Evolutionary conservation across 2,888 invertebrate genomes (phyloP), one percentile per base, ranked within the genome.

Genomic region (Polietes domitor): DNA sequence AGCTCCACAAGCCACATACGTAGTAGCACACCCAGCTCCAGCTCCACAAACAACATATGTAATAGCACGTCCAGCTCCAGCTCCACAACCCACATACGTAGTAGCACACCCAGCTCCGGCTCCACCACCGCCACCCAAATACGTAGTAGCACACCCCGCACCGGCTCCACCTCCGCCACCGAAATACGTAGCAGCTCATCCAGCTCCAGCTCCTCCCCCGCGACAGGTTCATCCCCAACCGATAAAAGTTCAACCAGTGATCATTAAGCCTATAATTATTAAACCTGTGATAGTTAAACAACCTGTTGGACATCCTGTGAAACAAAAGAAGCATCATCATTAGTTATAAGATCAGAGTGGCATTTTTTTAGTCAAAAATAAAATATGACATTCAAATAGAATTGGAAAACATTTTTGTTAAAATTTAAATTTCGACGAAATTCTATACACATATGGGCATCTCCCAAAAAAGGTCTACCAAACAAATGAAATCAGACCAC

Each of bases 261-360:
- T 17, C 55, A 26, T 73, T 4, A 77, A 77, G 19, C 77, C 55
- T 0, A 26, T 82, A 10, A 41, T 37, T 37, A 37, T 82, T 21
- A 26, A 72, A 19, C 73, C 77, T 2, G 17, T 82, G 9, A 28
- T 82, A 19, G 68, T 83, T 0, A 79, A 79, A 50, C 76, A 65
- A 10, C 65, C 21, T 4, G 68, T 26, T 3, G 26, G 47, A 5
- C 41, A 47, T 47, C 37, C 19, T 21, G 10, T 37, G 0, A 9
- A 65, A 21, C 65, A 43, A 19, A 80, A 83, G 43, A 75, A 80
- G 21, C 76, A 73, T 24, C 76, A 73, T 24, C 73, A 80, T 50
- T 47, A 58, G 37, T 37, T 37, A 1, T 37, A 37, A 37, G 4
- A 10, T 37, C 7, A 37, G 9, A 10, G 1, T 37, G 32, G 3